phyloP scores from a whole-genome alignment of 92 coral and sea anemone species.

The Isaurus tuberculatus region DNA sequence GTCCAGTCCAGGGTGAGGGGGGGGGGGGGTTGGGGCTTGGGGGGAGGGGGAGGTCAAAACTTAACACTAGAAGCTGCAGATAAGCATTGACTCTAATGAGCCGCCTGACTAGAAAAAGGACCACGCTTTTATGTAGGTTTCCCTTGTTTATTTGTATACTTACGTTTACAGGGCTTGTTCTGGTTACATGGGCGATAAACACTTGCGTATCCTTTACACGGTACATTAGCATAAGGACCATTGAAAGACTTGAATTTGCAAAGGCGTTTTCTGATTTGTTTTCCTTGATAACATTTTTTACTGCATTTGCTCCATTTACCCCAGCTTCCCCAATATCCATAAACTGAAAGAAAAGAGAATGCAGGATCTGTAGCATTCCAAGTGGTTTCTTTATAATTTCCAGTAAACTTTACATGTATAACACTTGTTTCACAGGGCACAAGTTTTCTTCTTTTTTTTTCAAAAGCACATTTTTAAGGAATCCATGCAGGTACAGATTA shows the following conservation, averaged over 20 bases:
- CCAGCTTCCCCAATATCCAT: conserved; percentile 30
- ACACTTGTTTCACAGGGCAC: no score
- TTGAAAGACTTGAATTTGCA: not conserved
- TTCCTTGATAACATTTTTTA: conserved; percentile 19
- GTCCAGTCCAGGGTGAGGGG: no score
- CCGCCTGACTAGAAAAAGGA: no score
- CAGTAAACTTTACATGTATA: no score
- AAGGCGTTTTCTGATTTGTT: not conserved
- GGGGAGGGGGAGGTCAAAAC: no score
- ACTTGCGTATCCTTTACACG: not conserved
- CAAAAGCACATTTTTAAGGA: no score
- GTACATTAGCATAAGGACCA: not conserved
- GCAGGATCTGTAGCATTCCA: not conserved
- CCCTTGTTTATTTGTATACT: not conserved
- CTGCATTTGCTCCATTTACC: conserved; percentile 24
- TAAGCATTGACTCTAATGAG: no score
- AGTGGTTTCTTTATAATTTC: not conserved
- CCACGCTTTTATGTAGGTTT: no score
- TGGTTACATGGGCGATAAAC: not conserved
- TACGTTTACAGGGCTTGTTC: conserved; percentile 15
- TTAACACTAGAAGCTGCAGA: no score
- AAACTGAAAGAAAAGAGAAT: not conserved
- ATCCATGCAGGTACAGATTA: no score
- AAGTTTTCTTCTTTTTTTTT: no score
- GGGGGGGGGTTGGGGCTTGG: no score